Evolutionary conservation across 2,888 invertebrate genomes (phyloP).

Genomic region (Lasioglossum pauxillum): DNA sequence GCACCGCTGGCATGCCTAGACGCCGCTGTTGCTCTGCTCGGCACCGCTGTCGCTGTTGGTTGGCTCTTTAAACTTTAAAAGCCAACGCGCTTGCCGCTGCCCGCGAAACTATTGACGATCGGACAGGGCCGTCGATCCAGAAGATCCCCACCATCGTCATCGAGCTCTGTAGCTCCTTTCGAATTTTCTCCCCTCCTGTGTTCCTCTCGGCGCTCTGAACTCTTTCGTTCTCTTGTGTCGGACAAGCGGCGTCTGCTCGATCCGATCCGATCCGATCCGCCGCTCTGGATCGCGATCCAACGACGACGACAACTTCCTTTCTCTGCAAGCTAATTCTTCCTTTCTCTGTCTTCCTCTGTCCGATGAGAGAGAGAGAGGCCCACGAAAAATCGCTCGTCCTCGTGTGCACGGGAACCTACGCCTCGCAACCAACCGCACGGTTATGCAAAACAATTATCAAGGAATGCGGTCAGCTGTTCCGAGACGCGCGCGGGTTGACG

Average conservation of each 20-base stretch:
- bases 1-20: constrained; percentile 78
- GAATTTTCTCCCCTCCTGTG: constrained; percentile 58
- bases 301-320: constrained; percentile 14
- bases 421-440: constrained; percentile 63
- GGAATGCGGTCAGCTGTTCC: constrained; percentile 84
- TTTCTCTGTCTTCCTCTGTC: neutral
- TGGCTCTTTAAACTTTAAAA: constrained; percentile 84
- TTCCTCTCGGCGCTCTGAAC: constrained; percentile 15
- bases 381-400: constrained; percentile 24
- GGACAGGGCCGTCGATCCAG: constrained; percentile 55
- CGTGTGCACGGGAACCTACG: constrained; percentile 30
- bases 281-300: neutral
- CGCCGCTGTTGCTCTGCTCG: constrained; percentile 53
- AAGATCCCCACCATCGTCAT: constrained; percentile 33
- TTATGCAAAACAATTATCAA: constrained; percentile 83
- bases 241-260: constrained; percentile 8
- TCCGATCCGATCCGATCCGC: constrained; percentile 11
- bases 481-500: constrained; percentile 76
- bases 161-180: constrained; percentile 51
- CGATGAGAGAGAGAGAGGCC: neutral
- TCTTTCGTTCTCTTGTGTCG: constrained; percentile 20
- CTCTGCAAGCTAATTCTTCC: neutral
- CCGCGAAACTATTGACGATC: constrained; percentile 76
- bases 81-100: constrained; percentile 74
- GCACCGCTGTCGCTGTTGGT: constrained; percentile 52